Evolutionary conservation across 2,888 invertebrate genomes (phyloP), one percentile per base, ranked within the genome.

Genomic region (Thera britannica): DNA sequence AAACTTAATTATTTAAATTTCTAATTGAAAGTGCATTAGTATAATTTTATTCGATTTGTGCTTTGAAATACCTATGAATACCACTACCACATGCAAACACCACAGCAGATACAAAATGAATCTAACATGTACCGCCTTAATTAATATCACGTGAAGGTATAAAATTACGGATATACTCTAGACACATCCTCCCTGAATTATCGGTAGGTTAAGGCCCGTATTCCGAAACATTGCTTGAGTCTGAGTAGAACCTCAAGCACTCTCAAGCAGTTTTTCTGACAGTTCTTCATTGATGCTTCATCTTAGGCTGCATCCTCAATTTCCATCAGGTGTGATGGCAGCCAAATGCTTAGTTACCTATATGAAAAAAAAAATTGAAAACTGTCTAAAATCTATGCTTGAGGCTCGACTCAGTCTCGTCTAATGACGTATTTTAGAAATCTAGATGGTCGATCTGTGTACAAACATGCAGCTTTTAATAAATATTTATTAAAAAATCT

Each of bases 111-210:
- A 88, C 88, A 89, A 87, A 88, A 90, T 87, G 89, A 90, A 90
- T 86, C 86, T 89, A 90, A 83, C 81, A 80, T 77, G 82, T 87
- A 86, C 84, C 82, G 86, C 92, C 90, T 92, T 92, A 90, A 89
- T 90, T 93, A 93, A 90, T 93, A 93, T 93, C 93, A 93, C 93
- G 91, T 92, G 89, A 87, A 85, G 81, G 86, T 89, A 46, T 89
- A 79, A 84, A 84, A 82, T 81, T 76, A 80, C 72, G 75, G 68
- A 76, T 74, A 76, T 67, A 49, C 56, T 44, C 71, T 69, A 66
- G 68, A 71, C 76, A 77, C 71, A 71, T 74, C 62, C 51, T 68
- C 72, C 78, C 76, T 68, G 68, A 72, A 77, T 68, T 74, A 72
- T 69, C 23, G 23, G 23, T 23, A 23, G 23, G 23, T 23, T 23